Evolutionary conservation across 2,888 invertebrate genomes (phyloP), one percentile per base, ranked within the genome.

Genomic region (Mesorhabditis belari): DNA sequence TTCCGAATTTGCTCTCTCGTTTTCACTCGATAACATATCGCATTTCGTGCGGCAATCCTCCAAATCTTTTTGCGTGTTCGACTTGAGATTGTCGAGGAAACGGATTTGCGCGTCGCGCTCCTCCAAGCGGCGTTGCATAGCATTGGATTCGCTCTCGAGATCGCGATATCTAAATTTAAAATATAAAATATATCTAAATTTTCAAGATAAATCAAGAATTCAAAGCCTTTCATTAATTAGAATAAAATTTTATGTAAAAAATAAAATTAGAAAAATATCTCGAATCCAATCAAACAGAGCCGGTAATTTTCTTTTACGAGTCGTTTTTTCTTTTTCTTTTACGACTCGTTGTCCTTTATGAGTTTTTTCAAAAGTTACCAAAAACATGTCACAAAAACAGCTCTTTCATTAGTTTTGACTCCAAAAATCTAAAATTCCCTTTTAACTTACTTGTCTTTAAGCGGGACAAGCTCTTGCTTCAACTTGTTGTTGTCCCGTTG

Each of bases 91-190:
- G 26, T 73, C 73, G 28, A 67, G 57, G 53, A 65, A 70, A 9
- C 65, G 64, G 29, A 73, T 50, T 56, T 71, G 71, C 4, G 66
- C 59, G 12, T 73, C 71, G 62, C 75, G 77, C 60, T 79, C 79
- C 24, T 79, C 79, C 4, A 77, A 58, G 17, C 74, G 65, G 9
- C 77, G 67, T 27, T 74, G 64, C 44, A 71, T 35, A 27, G 62
- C 64, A 60, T 72, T 75, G 66, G 70, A 76, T 58, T 79, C 76
- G 58, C 73, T 75, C 58, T 79, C 79, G 63, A 76, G 58, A 58
- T 79, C 79, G 24, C 77, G 71, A 62, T 67, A 76, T n/a, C n/a
- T n/a, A n/a, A n/a, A n/a, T n/a, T n/a, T n/a, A n/a, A n/a, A n/a
- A n/a, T n/a, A n/a, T n/a, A n/a, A n/a, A n/a, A n/a, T n/a, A n/a